Conservation (phyloP, 2,888 invertebrate species). For the Steinernema scapterisci region DNA sequence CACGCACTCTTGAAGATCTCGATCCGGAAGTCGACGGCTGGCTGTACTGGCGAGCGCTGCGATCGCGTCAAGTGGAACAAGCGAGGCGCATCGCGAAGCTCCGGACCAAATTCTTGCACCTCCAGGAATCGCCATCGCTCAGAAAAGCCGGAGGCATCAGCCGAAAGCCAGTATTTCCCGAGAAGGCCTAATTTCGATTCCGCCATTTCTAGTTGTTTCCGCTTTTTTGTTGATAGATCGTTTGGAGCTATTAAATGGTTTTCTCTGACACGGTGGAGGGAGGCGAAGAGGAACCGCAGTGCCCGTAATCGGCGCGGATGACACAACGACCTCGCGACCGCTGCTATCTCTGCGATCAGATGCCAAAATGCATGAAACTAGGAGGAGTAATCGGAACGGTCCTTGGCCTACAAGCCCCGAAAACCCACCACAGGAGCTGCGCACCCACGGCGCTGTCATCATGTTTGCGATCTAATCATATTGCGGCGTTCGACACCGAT, state of each 20-base stretch:
- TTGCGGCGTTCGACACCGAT: constrained; percentile 25
- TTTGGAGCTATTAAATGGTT: background rate
- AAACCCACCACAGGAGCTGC: background rate
- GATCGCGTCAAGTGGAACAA: constrained; percentile 56
- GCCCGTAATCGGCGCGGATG: background rate
- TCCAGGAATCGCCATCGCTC: constrained; percentile 53
- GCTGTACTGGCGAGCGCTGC: constrained; percentile 60
- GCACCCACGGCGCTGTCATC: background rate
- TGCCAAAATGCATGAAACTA: background rate
- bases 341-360: constrained; percentile 17
- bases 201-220: background rate
- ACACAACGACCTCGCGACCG: constrained; percentile 10
- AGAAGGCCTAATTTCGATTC: background rate
- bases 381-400: background rate
- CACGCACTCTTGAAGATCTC: constrained; percentile 58
- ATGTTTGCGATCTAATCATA: constrained; percentile 25
- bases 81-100: constrained; percentile 53
- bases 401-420: constrained; percentile 31
- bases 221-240: background rate
- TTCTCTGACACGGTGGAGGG: background rate
- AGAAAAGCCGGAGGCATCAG: constrained; percentile 2
- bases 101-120: constrained; percentile 51
- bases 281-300: background rate
- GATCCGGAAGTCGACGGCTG: constrained; percentile 62
- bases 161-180: constrained; percentile 16